Base-by-base conservation (phyloP, 1,140 invertebrate genomes). In the Pentalonia nigronervosa region DNA sequence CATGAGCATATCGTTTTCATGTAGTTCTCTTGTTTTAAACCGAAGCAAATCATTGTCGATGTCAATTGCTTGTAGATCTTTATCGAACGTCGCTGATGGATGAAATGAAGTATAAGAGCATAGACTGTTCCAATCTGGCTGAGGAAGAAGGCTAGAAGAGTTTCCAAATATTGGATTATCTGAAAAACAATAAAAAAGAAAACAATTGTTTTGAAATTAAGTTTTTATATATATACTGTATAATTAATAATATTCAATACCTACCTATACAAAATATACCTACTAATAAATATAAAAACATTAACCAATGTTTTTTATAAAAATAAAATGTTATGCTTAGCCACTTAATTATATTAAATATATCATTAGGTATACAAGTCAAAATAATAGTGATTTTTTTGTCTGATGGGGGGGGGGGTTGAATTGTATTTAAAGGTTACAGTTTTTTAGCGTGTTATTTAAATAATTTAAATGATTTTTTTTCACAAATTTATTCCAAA, bases 91-190 rank as follows among this genome's bases (percentile, higher is more conserved):
- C 34, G 34, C 23, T 11, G 91, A 21, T 20, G 91, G 30, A 53
- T 93, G 91, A 93, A 93, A 93, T 53, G 91, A 84, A 56, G 86
- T 93, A 41, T 93, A 93, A 53, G 91, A 93, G 8, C 91, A 93
- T 53, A 93, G 7, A 41, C 25, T 93, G 11, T 86, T 93, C 91
- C 91, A 93, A 86, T 93, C 91, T 83, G 91, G n/a, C 34, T 93
- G 91, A 84, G 91, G 36, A 56, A 84, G 34, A 21, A 93, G 48
- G 36, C 48, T 84, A 81, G 91, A 93, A n/a, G 91, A 84, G 41
- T 81, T 93, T 53, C 76, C 91, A 30, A 93, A 93, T 23, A 93
- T 56, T 53, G 76, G 34, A 36, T 93, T 93, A 30, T 93, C 91
- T 93, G 36, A 67, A 90, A 90, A 34, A 87, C 2, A 45, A 84